phyloP scores from a whole-genome alignment of 53 echinoderm and acorn worm genomes.

The Luidia sarsii region DNA sequence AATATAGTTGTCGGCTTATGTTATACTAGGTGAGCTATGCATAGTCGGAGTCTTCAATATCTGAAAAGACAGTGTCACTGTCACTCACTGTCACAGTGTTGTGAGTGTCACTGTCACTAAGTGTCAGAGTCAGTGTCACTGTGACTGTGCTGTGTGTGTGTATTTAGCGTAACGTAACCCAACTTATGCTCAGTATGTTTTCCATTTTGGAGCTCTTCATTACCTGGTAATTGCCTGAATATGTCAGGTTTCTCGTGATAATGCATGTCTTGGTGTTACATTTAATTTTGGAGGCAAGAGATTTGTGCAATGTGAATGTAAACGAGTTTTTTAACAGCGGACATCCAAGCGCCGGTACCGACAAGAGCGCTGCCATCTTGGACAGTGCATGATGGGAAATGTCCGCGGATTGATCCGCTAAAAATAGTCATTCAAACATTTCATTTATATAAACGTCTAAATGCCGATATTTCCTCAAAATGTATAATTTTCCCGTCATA shows the following conservation, averaged over 20 bases:
- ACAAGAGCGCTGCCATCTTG: constrained; percentile 66
- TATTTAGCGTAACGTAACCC: too few species aligned
- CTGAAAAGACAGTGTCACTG: too few species aligned
- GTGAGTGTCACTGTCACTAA: too few species aligned
- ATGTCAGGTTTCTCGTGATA: neutral
- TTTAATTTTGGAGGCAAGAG: neutral
- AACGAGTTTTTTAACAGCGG: constrained; percentile 26
- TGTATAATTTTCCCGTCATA: too few species aligned
- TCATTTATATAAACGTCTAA: neutral
- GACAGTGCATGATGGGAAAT: constrained; percentile 55
- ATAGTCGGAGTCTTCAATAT: too few species aligned
- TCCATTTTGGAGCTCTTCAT: neutral
- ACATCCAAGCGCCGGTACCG: neutral
- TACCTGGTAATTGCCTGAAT: constrained; percentile 41
- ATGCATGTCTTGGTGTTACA: neutral
- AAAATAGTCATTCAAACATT: neutral
- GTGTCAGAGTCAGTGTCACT: too few species aligned
- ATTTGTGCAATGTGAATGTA: neutral
- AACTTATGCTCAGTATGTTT: too few species aligned
- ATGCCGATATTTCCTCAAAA: neutral
- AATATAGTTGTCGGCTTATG: too few species aligned
- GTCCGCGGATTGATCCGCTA: constrained; percentile 15
- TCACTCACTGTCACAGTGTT: too few species aligned
- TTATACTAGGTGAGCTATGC: too few species aligned
- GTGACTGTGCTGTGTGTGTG: too few species aligned